Evolutionary conservation across 1,140 invertebrate genomes (phyloP).

Genomic region (Ganaspis sp.): DNA sequence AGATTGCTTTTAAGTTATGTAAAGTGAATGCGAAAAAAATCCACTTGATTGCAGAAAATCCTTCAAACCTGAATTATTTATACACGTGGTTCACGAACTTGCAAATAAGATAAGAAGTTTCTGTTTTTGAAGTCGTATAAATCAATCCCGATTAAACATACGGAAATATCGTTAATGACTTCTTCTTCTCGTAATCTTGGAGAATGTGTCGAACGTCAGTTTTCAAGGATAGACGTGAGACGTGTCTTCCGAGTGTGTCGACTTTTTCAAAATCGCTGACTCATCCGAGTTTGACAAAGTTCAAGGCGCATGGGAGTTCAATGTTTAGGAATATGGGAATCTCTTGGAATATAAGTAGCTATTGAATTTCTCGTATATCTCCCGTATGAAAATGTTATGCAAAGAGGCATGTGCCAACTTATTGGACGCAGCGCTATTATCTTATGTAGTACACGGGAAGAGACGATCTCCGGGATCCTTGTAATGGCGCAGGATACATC

Average conservation of each 20-base stretch:
- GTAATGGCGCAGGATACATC: not conserved
- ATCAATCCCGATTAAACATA: not conserved
- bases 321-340: not conserved
- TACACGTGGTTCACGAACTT: conserved; percentile 7
- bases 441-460: conserved; percentile 28
- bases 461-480: not conserved
- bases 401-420: conserved; percentile 18
- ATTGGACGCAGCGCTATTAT: conserved; percentile 25
- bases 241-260: not conserved
- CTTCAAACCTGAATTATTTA: conserved; percentile 3
- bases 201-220: not conserved
- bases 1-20: too few relatives aligned
- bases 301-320: not conserved
- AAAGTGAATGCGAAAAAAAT: not conserved
- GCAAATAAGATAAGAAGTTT: conserved; percentile 15
- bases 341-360: not conserved
- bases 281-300: not conserved
- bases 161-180: not conserved
- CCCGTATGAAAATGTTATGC: not conserved
- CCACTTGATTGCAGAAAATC: not conserved
- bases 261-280: not conserved
- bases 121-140: conserved; percentile 10
- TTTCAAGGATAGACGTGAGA: not conserved
- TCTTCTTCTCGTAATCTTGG: not conserved
- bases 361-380: not conserved